Base-by-base conservation (phyloP, 2,113 vertebrate genomes). In the Equus quagga region DNA sequence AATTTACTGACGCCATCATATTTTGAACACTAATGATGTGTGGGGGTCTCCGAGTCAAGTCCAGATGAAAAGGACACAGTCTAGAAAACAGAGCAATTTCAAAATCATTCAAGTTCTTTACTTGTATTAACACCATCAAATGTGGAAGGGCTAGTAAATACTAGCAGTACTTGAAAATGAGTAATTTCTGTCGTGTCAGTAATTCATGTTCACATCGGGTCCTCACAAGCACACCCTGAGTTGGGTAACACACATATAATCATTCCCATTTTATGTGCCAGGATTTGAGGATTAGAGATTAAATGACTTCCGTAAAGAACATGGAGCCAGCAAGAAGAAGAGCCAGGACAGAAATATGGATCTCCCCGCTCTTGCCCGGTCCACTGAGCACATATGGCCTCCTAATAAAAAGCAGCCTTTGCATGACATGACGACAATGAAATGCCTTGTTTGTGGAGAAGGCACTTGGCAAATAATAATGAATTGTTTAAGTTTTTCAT, bases 331-430 rank as follows among this genome's bases (percentile, higher is more conserved):
- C 17, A 24, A 6, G 2, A 49, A 44, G 24, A 44, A 72, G 5
- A 86, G 51, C 6, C n/a, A 5, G 33, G 3, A 6, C 6, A 86
- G 33, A 46, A 87, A 78, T 7, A 4, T 0, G 31, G 28, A 10
- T 14, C 46, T n/a, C 73, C 17, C 41, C 15, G 23, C 18, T 69
- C 44, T 2, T 6, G 31, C 2, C 41, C 5, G 0, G 0, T 5
- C 4, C 3, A 17, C 44, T 14, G 24, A 76, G 15, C 33, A 17
- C 0, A 49, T 44, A 9, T 0, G 4, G 10, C 26, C 58, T 67
- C 36, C 23, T 21, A 3, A 8, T 24, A 58, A n/a, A 78, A 17
- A 18, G 6, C 0, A 85, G 33, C 14, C 36, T 70, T 76, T 94
- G 41, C 1, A 5, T 28, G 36, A 96, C 86, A n/a, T 3, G 6